A percentile compares a stretch with the other conserved stretches of the same genome.
phyloP scores from a whole-genome alignment of 2,797 vertebrate species.

The Hippoglossus hippoglossus region DNA sequence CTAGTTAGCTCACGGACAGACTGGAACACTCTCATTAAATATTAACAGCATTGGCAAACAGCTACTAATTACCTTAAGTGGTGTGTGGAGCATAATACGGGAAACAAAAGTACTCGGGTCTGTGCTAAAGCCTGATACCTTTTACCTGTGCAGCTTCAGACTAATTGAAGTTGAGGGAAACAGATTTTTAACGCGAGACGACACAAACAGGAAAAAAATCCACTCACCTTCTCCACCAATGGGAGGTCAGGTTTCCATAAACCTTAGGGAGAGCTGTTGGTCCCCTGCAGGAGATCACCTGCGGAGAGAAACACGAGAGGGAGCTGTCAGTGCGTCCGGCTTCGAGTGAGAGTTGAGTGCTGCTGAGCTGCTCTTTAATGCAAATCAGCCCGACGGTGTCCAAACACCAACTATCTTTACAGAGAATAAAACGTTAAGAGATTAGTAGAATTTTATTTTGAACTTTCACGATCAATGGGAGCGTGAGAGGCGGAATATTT shows the following conservation, averaged over 20 bases:
- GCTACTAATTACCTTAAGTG: slow-evolving; percentile 57
- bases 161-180: not conserved
- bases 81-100: not conserved
- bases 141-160: not conserved
- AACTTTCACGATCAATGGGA: not conserved
- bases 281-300: slow-evolving; percentile 78
- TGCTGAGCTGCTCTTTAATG: no score
- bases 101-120: no score
- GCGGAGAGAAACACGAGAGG: slow-evolving; percentile 14
- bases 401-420: slow-evolving; percentile 35
- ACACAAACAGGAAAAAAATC: not conserved
- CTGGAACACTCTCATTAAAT: slow-evolving; percentile 55
- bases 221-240: slow-evolving; percentile 76
- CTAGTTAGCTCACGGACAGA: slow-evolving; percentile 25
- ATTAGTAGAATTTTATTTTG: not conserved
- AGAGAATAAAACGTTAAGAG: slow-evolving; percentile 16
- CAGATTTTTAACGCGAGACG: not conserved
- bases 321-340: slow-evolving; percentile 14
- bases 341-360: not conserved
- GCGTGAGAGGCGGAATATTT: not conserved
- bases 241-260: slow-evolving; percentile 82
- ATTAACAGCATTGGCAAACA: slow-evolving; percentile 57
- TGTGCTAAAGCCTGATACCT: no score
- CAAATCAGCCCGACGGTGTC: not conserved
- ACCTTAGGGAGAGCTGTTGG: slow-evolving; percentile 59